Percentiles rank a stretch among this genome's conserved stretches.
These are phyloP conservation scores for Euwallacea fornicatus DNA, from an alignment of 1,140 invertebrate genomes.

Conservation along the genomic window DNA sequence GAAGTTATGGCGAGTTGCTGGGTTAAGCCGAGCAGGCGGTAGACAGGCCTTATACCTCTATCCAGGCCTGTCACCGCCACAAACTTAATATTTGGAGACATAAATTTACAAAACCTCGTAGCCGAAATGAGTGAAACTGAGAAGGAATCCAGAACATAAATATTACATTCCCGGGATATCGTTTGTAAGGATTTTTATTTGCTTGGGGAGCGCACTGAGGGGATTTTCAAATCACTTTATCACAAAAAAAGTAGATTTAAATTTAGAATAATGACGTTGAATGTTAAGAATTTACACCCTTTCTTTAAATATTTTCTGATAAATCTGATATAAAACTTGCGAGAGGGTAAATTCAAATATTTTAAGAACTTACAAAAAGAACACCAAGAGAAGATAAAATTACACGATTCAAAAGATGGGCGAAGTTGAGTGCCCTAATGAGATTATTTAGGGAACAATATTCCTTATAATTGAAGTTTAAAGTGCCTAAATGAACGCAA, in stretches of 20 bases:
- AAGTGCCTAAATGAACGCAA: constrained; percentile 41
- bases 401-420: constrained; percentile 31
- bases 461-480: constrained; percentile 45
- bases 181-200: constrained; percentile 42
- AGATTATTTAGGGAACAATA: constrained; percentile 42
- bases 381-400: constrained; percentile 34
- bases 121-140: constrained; percentile 48
- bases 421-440: constrained; percentile 33
- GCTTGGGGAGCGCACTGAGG: neutral
- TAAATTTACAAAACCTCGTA: constrained; percentile 51
- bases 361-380: constrained; percentile 23
- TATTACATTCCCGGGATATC: constrained; percentile 41
- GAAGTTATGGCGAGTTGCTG: constrained; percentile 40
- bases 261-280: too few relatives aligned
- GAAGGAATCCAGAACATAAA: constrained; percentile 35
- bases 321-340: neutral
- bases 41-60: constrained; percentile 33
- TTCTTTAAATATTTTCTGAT: too few relatives aligned
- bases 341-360: constrained; percentile 7
- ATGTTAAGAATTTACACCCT: too few relatives aligned
- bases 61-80: constrained; percentile 43
- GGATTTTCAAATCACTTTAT: too few relatives aligned
- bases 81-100: constrained; percentile 51
- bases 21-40: constrained; percentile 27
- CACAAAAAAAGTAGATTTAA: too few relatives aligned